Conservation (phyloP, 2,888 invertebrate species). For the Plagodis pulveraria region DNA sequence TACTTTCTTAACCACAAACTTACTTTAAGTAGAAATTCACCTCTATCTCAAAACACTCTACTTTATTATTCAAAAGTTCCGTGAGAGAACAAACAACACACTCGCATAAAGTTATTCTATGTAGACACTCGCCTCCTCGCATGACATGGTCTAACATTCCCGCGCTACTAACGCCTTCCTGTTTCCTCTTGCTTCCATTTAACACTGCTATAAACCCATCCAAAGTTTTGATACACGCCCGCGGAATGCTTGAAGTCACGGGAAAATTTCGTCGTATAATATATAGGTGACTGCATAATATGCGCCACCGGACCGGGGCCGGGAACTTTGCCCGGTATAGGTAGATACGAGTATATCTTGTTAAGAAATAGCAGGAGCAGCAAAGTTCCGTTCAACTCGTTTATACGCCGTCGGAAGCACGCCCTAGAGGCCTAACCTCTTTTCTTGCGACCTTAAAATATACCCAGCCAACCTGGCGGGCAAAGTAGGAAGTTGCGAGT, state of each 20-base stretch:
- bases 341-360: constrained; percentile 54
- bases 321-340: constrained; percentile 41
- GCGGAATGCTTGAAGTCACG: constrained; percentile 35
- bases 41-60: no score
- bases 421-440: constrained; percentile 68
- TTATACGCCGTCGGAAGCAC: constrained; percentile 61
- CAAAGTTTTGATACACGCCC: constrained; percentile 38
- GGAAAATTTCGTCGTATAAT: constrained; percentile 37
- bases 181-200: constrained; percentile 33
- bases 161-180: constrained; percentile 33
- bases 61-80: constrained; percentile 10
- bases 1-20: no score
- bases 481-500: constrained; percentile 29
- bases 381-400: constrained; percentile 68
- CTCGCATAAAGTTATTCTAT: constrained; percentile 17
- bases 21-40: no score
- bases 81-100: constrained; percentile 11
- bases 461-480: constrained; percentile 31
- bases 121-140: constrained; percentile 1
- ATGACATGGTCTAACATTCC: constrained; percentile 27
- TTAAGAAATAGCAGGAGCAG: constrained; percentile 57
- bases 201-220: constrained; percentile 37
- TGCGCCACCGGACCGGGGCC: constrained; percentile 48
- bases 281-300: constrained; percentile 25
- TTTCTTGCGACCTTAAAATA: constrained; percentile 52